Evolutionary conservation across 2,113 vertebrate species (phyloP), one percentile per base, ranked within the genome.

Genomic region (Columba janthina): DNA sequence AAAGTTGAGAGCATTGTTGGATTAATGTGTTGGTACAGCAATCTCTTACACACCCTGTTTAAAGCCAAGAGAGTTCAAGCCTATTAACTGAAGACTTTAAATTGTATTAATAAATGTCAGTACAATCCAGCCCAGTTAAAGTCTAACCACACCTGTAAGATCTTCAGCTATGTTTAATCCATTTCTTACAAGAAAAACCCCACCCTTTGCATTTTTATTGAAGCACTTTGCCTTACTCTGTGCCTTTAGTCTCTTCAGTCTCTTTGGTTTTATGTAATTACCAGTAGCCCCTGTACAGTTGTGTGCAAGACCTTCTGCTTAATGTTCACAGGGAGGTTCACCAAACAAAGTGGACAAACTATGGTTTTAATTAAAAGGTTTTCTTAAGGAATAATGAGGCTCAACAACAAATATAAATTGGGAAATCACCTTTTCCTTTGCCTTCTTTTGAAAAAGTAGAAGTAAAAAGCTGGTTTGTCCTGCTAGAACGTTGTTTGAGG

Each of bases 301-400:
- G 82, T 84, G 84, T 81, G 56, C 32, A 93, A 96, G 58, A 36
- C 67, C 88, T 87, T 86, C 79, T 94, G 79, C 93, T 88, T 95
- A 67, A 69, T 20, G 19, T 44, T 91, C 85, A 89, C 57, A 38
- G 60, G 53, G 91, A 83, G 66, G 34, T 57, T 97, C 75, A 91
- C 71, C 85, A 32, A 70, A 24, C n/a, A 38, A 57, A 26, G 56
- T 29, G 75, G 58, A 46, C 9, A 53, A 6, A 2, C 12, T 58
- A 1, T 62, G 15, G 56, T 62, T 86, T 62, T 86, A 66, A 62
- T 85, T 61, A 66, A 93, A 94, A 94, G 42, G 24, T 88, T 93
- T 97, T 90, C 67, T 64, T 90, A 62, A 85, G 56, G 46, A 15
- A 80, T 89, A 86, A 62, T 51, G 29, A 69, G n/a, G 22, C 29